Evolutionary conservation across 2,888 invertebrate genomes (phyloP).

Genomic region (Candidula unifasciata): DNA sequence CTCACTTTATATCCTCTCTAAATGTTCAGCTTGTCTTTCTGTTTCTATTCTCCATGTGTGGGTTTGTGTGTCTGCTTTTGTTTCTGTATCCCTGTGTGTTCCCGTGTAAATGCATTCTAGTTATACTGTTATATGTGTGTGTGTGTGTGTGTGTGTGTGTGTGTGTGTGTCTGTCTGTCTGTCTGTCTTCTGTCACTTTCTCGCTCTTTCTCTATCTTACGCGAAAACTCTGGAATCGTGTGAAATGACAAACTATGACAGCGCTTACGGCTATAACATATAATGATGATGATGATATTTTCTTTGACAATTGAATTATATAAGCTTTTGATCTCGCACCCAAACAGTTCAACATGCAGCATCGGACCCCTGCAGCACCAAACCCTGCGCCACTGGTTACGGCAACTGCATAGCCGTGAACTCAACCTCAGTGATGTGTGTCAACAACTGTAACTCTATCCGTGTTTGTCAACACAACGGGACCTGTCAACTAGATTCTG

Average conservation of each 20-base stretch:
- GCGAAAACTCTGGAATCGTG: no score
- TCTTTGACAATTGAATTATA: not conserved
- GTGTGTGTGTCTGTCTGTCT: not conserved
- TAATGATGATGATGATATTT: not conserved
- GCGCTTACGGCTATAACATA: no score
- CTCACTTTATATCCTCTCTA: not conserved
- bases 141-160: not conserved
- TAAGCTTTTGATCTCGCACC: not conserved
- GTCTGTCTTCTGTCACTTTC: not conserved
- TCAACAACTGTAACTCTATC: not conserved
- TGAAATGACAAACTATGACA: no score
- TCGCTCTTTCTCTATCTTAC: not conserved
- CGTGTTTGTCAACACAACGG: not conserved
- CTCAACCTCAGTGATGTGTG: not conserved
- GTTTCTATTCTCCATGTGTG: not conserved
- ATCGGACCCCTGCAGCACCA: not conserved
- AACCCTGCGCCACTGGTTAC: not conserved
- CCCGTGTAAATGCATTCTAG: no score
- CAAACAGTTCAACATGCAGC: not conserved
- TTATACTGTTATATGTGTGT: not conserved
- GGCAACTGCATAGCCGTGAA: not conserved
- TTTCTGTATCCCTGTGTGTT: not conserved
- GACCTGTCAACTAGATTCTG: not conserved
- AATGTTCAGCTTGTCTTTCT: not conserved
- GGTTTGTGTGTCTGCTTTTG: not conserved